Evolutionary conservation across 2,113 vertebrate genomes (phyloP).

Genomic region (Pontoporia blainvillei): DNA sequence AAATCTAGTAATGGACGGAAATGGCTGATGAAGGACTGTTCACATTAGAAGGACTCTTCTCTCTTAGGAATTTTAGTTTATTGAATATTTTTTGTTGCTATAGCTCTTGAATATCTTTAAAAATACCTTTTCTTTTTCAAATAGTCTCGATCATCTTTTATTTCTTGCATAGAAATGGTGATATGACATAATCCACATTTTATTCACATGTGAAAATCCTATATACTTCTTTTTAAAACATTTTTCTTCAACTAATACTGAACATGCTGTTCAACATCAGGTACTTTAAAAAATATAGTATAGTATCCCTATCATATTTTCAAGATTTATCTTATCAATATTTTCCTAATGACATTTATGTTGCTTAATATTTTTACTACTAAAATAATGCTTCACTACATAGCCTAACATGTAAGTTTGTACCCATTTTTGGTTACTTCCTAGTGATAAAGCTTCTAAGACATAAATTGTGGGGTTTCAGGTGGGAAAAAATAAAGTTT

Average conservation of each 20-base stretch:
- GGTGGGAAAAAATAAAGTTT: not conserved
- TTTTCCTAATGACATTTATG: not conserved
- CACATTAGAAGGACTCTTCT: not conserved
- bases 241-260: not conserved
- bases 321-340: not conserved
- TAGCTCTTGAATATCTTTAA: not conserved
- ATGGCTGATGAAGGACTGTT: not conserved
- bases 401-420: not conserved
- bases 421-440: not conserved
- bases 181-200: not conserved
- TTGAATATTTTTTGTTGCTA: not conserved
- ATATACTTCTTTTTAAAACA: not conserved
- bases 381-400: not conserved
- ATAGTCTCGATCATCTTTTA: not conserved
- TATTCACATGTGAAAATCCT: not conserved
- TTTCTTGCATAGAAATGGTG: not conserved
- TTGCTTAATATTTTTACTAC: not conserved
- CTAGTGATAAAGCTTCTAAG: not conserved
- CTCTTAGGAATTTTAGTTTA: not conserved
- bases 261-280: not conserved
- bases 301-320: not conserved
- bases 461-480: not conserved
- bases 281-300: not conserved
- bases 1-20: not conserved
- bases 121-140: not conserved